These are phyloP conservation scores for Drosophila kambysellisi DNA, from an alignment of 2,888 invertebrate genomes.

Conservation along the genomic window DNA sequence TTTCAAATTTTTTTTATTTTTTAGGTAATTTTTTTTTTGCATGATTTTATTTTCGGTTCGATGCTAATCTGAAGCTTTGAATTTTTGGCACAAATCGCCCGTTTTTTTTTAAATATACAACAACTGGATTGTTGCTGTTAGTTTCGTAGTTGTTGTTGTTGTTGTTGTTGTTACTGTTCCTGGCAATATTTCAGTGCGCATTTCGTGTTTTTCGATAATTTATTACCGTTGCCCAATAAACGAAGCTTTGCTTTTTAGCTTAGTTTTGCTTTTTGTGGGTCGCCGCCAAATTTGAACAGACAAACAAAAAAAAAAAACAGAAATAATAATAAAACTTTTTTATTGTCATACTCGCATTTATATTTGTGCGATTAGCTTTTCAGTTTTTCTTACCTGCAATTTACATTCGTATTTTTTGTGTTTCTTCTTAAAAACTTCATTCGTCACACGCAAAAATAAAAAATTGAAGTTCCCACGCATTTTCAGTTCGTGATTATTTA, in stretches of 20 bases:
- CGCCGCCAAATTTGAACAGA: constrained; percentile 22
- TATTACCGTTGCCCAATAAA: constrained; percentile 78
- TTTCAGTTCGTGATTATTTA: constrained; percentile 72
- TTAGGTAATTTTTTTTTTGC: constrained; percentile 45
- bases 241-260: constrained; percentile 48
- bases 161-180: constrained; percentile 47
- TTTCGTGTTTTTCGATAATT: constrained; percentile 78
- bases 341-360: constrained; percentile 73
- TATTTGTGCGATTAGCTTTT: constrained; percentile 71
- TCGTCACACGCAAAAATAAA: constrained; percentile 70
- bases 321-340: constrained; percentile 51
- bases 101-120: constrained; percentile 59
- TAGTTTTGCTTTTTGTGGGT: constrained; percentile 45
- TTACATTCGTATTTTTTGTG: constrained; percentile 44
- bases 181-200: constrained; percentile 66
- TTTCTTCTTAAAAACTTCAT: constrained; percentile 46
- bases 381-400: constrained; percentile 64
- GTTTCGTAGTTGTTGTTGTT: constrained; percentile 20
- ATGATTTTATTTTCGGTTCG: constrained; percentile 65
- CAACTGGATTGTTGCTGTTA: constrained; percentile 43
- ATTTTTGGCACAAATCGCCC: constrained; percentile 66
- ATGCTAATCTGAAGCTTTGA: constrained; percentile 63
- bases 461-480: constrained; percentile 72
- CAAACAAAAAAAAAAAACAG: background rate
- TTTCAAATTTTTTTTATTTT: constrained; percentile 16